Evolutionary conservation across 2,888 invertebrate species (phyloP).

Genomic region (Lucinisca nassula): DNA sequence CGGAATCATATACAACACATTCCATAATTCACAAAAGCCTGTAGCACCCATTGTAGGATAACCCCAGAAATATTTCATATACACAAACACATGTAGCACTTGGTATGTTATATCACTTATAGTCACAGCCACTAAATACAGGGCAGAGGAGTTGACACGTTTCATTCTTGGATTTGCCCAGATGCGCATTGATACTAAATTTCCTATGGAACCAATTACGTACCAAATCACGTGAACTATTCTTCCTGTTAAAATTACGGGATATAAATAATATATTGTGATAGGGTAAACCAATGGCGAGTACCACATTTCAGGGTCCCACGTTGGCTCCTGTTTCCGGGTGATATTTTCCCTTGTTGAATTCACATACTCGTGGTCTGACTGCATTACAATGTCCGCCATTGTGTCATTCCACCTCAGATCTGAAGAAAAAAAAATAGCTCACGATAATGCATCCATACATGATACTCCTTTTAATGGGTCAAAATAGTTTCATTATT

Average conservation of each 20-base stretch:
- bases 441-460: no score
- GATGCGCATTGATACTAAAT: conserved; percentile 82
- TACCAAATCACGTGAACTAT: conserved; percentile 85
- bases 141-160: conserved; percentile 84
- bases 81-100: conserved; percentile 82
- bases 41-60: conserved; percentile 74
- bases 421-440: neutral
- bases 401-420: neutral
- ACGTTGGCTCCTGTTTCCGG: neutral
- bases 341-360: neutral
- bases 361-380: neutral
- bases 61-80: conserved; percentile 85
- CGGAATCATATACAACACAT: conserved; percentile 82
- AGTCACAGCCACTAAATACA: conserved; percentile 85
- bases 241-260: conserved; percentile 80
- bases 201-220: conserved; percentile 84
- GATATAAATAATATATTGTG: conserved; percentile 63
- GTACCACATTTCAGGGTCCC: neutral
- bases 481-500: no score
- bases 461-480: no score
- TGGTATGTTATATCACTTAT: conserved; percentile 84
- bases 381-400: neutral
- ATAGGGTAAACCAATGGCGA: conserved; percentile 57
- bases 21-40: conserved; percentile 84
- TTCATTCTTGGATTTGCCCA: conserved; percentile 85